Evolutionary conservation across 2,113 vertebrate species (phyloP).

Genomic region (Tringa solitaria): DNA sequence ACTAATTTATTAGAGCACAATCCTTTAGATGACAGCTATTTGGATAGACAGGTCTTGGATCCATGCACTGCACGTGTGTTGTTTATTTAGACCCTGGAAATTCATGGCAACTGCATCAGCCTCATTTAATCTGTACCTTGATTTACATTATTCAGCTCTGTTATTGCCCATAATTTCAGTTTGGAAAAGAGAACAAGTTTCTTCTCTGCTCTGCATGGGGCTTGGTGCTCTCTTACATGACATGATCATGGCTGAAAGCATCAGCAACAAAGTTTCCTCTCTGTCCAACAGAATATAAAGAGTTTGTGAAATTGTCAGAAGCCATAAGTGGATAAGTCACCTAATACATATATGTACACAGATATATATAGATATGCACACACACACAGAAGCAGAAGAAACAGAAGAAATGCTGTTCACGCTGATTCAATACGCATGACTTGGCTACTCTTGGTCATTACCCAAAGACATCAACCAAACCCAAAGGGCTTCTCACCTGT

Average conservation of each 20-base stretch:
- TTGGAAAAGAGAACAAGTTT: neutral
- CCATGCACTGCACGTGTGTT: accelerated
- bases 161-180: neutral
- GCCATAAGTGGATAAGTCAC: neutral
- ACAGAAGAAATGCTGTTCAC: neutral
- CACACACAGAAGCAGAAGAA: neutral
- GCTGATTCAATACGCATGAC: neutral
- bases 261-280: neutral
- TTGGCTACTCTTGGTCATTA: neutral
- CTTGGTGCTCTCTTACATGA: neutral
- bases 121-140: neutral
- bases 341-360: neutral
- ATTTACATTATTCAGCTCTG: neutral
- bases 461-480: neutral
- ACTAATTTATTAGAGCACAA: neutral
- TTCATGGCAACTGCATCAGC: neutral
- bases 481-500: conserved; percentile 82
- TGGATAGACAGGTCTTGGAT: neutral
- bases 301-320: neutral
- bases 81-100: neutral
- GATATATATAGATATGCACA: neutral
- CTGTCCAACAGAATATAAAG: neutral
- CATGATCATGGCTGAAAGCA: neutral
- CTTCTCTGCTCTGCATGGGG: neutral
- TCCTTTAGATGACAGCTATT: neutral